A percentile compares a stretch with the other conserved stretches of the same genome.
phyloP scores from a whole-genome alignment of 2,113 vertebrate species.

The Vulpes ferrilata region DNA sequence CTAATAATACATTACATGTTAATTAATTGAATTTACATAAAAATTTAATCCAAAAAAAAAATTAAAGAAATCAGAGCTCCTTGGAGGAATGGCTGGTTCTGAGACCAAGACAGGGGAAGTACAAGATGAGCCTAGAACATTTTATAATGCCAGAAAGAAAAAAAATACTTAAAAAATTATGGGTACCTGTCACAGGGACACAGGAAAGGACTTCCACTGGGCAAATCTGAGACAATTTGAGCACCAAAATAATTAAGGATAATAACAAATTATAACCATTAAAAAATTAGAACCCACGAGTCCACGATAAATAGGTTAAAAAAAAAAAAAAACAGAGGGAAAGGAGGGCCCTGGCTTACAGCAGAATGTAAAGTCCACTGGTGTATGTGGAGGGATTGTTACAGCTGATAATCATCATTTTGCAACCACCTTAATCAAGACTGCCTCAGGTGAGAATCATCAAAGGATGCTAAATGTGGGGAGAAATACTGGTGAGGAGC shows the following conservation, averaged over 20 bases:
- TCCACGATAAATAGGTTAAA: background rate
- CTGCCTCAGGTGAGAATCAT: background rate
- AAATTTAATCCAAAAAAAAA: too few species aligned
- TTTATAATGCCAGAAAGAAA: background rate
- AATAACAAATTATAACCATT: background rate
- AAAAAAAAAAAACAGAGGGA: background rate
- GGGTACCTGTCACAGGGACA: background rate
- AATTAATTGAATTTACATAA: too few species aligned
- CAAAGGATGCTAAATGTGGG: background rate
- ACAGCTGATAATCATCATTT: background rate
- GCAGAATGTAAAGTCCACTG: background rate
- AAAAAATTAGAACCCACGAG: background rate
- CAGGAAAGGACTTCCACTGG: background rate
- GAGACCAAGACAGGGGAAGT: background rate
- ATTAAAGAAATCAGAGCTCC: background rate
- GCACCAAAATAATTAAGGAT: background rate
- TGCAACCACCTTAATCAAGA: background rate
- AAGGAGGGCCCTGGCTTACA: background rate
- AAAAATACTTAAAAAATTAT: background rate
- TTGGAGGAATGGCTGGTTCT: background rate
- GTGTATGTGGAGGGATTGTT: background rate
- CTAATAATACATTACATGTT: too few species aligned
- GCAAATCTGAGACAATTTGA: background rate
- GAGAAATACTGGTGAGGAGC: background rate
- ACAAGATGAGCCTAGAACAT: constrained; percentile 18